Evolutionary conservation across 2,888 invertebrate genomes (phyloP).

Genomic region (Ormia ochracea): DNA sequence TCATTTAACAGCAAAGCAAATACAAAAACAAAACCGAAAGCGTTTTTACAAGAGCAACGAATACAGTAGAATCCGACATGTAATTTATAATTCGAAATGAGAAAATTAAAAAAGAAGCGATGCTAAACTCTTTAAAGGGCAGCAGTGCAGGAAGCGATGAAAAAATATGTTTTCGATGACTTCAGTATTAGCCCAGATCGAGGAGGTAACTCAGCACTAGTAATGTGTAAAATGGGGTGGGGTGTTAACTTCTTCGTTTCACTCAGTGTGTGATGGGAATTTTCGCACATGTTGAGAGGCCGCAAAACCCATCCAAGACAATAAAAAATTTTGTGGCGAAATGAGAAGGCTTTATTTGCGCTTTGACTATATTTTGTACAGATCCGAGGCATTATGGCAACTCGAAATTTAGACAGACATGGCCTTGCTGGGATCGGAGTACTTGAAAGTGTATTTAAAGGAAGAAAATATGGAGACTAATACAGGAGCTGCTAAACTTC

Average conservation of each 20-base stretch:
- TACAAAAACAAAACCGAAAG: slow-evolving; percentile 30
- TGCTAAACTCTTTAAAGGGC: background rate
- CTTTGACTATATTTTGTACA: too few species aligned
- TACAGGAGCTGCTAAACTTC: too few species aligned
- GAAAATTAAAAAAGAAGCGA: background rate
- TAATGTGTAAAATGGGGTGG: background rate
- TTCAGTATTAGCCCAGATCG: background rate
- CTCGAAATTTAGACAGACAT: too few species aligned
- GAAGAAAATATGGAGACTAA: too few species aligned
- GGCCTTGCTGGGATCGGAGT: too few species aligned
- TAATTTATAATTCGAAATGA: slow-evolving; percentile 53
- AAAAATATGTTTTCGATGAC: background rate
- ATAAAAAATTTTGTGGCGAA: too few species aligned
- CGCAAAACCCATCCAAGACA: background rate
- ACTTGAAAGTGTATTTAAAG: too few species aligned
- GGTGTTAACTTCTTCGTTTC: background rate
- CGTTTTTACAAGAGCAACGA: slow-evolving; percentile 23
- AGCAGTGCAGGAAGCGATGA: background rate
- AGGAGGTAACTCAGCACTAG: background rate
- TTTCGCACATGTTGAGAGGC: background rate
- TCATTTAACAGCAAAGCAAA: slow-evolving; percentile 41
- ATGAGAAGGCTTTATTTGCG: too few species aligned
- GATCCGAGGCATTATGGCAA: too few species aligned
- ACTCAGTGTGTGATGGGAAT: background rate
- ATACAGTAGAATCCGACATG: slow-evolving; percentile 47